Conservation (phyloP, 1,140 invertebrate species). For the Brachionus koreanus region DNA sequence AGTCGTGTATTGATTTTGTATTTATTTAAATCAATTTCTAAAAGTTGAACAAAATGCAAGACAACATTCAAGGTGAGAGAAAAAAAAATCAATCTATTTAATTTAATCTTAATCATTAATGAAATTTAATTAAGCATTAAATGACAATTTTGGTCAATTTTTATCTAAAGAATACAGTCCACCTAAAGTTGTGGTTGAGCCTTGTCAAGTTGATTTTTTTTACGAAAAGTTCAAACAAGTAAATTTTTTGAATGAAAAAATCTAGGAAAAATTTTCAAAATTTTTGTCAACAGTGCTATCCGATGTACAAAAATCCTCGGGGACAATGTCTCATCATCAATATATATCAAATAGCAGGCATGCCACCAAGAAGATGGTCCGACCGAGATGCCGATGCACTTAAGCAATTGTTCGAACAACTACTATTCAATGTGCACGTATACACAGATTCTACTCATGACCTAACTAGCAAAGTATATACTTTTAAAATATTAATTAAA, state of each 20-base stretch:
- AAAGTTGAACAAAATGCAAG: conserved; percentile 29
- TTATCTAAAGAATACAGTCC: not conserved
- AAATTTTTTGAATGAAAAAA: not conserved
- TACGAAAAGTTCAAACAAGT: conserved; percentile 43
- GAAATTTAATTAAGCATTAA: not conserved
- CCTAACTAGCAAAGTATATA: not conserved
- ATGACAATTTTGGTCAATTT: not conserved
- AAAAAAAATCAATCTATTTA: not conserved
- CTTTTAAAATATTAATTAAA: not conserved
- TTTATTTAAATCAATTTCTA: not conserved
- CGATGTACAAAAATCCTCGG: conserved; percentile 37
- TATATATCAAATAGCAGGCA: conserved; percentile 35
- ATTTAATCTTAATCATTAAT: not conserved
- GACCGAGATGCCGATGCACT: conserved; percentile 12
- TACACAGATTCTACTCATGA: conserved; percentile 40
- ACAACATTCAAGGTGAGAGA: conserved; percentile 15
- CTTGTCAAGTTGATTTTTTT: conserved; percentile 40
- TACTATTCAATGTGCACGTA: conserved; percentile 10
- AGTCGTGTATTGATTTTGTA: not conserved
- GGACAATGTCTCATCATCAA: conserved; percentile 44
- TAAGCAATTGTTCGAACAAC: conserved; percentile 18
- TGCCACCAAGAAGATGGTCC: conserved; percentile 39
- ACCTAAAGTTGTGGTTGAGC: not conserved
- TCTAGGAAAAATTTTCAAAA: not conserved
- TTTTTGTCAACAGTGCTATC: conserved; percentile 8